phyloP scores from a whole-genome alignment of 2,888 invertebrate genomes.

The Xestia rhomboidea region DNA sequence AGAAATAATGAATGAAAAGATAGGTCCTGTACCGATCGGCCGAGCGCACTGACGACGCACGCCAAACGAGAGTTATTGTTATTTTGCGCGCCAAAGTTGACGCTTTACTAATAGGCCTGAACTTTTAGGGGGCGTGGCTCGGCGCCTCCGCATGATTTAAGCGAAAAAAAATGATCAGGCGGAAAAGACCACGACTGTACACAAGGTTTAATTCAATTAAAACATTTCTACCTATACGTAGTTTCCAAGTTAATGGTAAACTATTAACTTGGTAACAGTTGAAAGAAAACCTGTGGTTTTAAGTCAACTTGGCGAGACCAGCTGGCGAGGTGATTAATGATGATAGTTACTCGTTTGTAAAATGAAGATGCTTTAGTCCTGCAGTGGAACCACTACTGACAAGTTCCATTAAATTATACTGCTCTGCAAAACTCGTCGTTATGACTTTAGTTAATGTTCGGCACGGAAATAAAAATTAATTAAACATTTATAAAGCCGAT shows the following conservation, averaged over 20 bases:
- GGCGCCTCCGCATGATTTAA: no score
- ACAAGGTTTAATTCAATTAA: no score
- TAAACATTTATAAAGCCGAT: slow-evolving; percentile 19
- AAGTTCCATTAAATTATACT: slow-evolving; percentile 5
- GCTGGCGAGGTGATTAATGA: background rate
- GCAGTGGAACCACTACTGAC: background rate
- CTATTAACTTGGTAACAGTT: background rate
- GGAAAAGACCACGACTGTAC: no score
- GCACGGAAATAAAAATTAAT: slow-evolving; percentile 10
- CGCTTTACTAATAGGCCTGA: no score
- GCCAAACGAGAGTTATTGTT: no score
- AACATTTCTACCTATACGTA: background rate
- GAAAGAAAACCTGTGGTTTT: background rate
- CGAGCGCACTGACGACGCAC: no score
- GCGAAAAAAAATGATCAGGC: no score
- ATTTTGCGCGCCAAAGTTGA: no score
- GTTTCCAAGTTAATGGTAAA: background rate
- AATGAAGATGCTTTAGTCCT: background rate
- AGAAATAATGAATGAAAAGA: no score
- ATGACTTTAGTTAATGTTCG: background rate
- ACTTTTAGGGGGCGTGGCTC: no score
- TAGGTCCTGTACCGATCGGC: no score
- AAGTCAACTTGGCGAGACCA: background rate
- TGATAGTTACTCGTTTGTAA: background rate
- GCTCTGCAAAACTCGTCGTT: background rate